phyloP scores from a whole-genome alignment of 92 coral and sea anemone species.

The Montipora capitata region DNA sequence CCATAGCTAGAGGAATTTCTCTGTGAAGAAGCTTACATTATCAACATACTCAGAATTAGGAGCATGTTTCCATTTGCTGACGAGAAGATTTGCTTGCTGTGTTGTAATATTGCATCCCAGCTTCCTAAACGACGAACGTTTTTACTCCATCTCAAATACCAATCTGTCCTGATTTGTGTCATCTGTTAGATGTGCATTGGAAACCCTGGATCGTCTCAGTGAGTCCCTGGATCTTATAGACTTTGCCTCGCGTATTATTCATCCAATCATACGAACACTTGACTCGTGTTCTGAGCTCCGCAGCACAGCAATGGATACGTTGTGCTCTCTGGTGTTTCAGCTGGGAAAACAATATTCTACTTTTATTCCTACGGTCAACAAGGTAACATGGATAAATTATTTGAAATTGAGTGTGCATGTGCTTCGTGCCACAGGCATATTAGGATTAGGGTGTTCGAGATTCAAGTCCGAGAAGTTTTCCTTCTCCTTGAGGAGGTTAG shows the following conservation, averaged over 20 bases:
- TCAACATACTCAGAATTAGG: too few relatives aligned
- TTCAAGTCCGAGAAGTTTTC: too few relatives aligned
- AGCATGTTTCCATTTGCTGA: too few relatives aligned
- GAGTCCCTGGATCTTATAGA: conserved; percentile 98
- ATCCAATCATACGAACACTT: conserved; percentile 92
- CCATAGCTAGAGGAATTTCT: too few relatives aligned
- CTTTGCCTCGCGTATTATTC: conserved; percentile 96
- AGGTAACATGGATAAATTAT: conserved; percentile 2
- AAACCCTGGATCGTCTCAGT: conserved; percentile 94
- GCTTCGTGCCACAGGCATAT: too few relatives aligned
- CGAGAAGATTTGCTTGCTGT: too few relatives aligned
- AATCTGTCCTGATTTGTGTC: too few relatives aligned
- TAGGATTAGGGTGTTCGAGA: too few relatives aligned
- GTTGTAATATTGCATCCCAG: neutral
- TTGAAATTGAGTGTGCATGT: too few relatives aligned
- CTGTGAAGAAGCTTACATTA: too few relatives aligned
- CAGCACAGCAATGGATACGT: conserved; percentile 92
- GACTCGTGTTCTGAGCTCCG: conserved; percentile 95
- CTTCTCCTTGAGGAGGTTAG: too few relatives aligned
- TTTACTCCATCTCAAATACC: neutral
- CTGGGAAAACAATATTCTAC: conserved; percentile 95
- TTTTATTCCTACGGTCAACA: conserved; percentile 89
- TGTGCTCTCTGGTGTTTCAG: conserved; percentile 95
- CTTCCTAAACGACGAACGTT: neutral
- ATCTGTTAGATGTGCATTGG: conserved; percentile 85